Percentiles rank a stretch among this genome's conserved stretches.
Evolutionary conservation across 2,888 invertebrate genomes (phyloP).

Genomic region (Melanotus villosus): DNA sequence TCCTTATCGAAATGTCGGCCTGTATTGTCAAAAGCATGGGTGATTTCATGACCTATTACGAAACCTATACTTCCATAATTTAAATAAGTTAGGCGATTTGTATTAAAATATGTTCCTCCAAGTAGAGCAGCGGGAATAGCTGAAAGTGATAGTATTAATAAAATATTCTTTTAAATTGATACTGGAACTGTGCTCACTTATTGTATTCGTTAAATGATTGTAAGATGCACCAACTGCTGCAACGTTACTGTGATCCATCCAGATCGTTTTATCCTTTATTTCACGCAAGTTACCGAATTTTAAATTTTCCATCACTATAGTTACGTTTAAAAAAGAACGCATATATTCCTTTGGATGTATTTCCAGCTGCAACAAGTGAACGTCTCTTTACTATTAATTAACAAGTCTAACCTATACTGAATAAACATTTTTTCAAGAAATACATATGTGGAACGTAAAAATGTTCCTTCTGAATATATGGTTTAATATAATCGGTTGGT

Average conservation of each 20-base stretch:
- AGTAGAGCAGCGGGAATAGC: conserved; percentile 92
- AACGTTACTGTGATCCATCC: conserved; percentile 69
- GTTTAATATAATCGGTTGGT: too few species aligned
- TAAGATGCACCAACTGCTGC: conserved; percentile 72
- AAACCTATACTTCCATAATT: conserved; percentile 89
- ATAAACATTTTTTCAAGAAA: too few species aligned
- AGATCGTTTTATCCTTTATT: conserved; percentile 70
- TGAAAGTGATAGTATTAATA: too few species aligned
- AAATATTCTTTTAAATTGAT: too few species aligned
- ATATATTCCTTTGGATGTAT: conserved; percentile 67
- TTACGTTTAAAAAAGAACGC: conserved; percentile 69
- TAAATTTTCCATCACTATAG: conserved; percentile 69
- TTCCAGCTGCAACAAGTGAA: conserved; percentile 61
- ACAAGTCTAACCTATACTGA: too few species aligned
- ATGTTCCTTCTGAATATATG: too few species aligned
- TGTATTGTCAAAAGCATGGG: conserved; percentile 80
- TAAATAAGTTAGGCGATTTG: conserved; percentile 87
- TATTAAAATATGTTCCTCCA: conserved; percentile 88
- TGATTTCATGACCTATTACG: conserved; percentile 89
- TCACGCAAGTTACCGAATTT: conserved; percentile 69
- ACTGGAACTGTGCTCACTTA: conserved; percentile 57
- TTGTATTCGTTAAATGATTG: conserved; percentile 70
- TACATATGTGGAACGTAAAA: too few species aligned
- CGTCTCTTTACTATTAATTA: too few species aligned
- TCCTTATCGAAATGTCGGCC: conserved; percentile 35